Conservation (phyloP, 1,140 invertebrate species). For the Triops cancriformis region DNA sequence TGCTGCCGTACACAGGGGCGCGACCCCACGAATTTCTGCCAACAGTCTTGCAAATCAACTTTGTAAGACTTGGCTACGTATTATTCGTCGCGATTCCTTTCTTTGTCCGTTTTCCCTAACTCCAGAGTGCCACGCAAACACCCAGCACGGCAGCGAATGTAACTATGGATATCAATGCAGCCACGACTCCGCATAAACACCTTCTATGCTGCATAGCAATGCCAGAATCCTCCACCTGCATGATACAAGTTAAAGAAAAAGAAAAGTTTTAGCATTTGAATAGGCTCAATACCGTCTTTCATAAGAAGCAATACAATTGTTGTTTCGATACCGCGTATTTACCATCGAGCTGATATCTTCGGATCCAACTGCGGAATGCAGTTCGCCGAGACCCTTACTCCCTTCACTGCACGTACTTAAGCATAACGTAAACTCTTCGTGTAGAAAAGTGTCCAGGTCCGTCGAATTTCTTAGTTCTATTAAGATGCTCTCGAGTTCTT, state of each 20-base stretch:
- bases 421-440: background rate
- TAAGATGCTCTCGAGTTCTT: constrained; percentile 27
- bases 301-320: too few species aligned
- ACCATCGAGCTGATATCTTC: constrained; percentile 16
- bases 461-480: constrained; percentile 22
- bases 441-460: constrained; percentile 25
- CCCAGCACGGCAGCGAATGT: constrained; percentile 30
- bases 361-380: background rate
- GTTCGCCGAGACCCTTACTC: background rate
- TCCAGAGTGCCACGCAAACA: constrained; percentile 24
- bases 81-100: background rate
- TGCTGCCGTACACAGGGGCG: background rate
- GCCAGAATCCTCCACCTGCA: constrained; percentile 28
- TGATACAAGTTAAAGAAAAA: background rate
- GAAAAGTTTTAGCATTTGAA: background rate
- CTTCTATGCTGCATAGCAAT: constrained; percentile 25
- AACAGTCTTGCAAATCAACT: background rate
- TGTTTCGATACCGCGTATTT: background rate
- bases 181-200: constrained; percentile 30
- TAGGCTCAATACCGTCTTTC: background rate
- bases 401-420: background rate
- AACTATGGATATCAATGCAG: constrained; percentile 27
- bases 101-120: background rate
- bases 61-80: background rate
- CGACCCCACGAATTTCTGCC: background rate